These are phyloP conservation scores for Mechanitis messenoides DNA, from an alignment of 2,888 invertebrate species.

Conservation along the genomic window DNA sequence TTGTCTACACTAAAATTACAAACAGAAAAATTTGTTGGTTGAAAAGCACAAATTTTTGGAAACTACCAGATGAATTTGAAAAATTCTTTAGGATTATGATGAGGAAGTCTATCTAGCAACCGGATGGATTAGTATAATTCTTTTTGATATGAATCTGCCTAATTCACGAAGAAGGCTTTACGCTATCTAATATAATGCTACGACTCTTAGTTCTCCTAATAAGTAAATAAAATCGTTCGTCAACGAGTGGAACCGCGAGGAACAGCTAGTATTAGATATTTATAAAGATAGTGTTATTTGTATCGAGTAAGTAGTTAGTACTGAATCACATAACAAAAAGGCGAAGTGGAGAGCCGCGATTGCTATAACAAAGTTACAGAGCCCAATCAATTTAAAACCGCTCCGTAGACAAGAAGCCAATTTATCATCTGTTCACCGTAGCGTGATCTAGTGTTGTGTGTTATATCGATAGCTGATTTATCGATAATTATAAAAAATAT, in stretches of 20 bases:
- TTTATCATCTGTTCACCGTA: constrained; percentile 33
- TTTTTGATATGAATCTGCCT: too few relatives aligned
- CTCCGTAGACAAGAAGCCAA: constrained; percentile 36
- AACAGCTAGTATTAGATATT: not conserved
- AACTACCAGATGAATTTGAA: too few relatives aligned
- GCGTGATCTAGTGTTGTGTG: constrained; percentile 27
- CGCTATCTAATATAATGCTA: too few relatives aligned
- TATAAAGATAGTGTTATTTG: not conserved
- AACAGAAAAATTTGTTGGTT: too few relatives aligned
- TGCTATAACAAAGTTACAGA: constrained; percentile 29
- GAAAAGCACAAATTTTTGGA: too few relatives aligned
- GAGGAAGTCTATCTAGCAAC: too few relatives aligned
- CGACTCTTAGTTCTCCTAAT: too few relatives aligned
- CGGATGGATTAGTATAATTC: too few relatives aligned
- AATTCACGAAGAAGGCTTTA: too few relatives aligned
- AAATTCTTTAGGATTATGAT: too few relatives aligned
- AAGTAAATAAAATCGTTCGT: too few relatives aligned
- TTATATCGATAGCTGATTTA: constrained; percentile 11
- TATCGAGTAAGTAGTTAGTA: not conserved
- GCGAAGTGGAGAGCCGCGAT: constrained; percentile 10
- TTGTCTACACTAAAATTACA: not conserved
- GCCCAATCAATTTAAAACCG: constrained; percentile 36
- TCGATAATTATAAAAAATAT: not conserved
- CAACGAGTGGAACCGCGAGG: too few relatives aligned
- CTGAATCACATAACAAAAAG: constrained; percentile 11